phyloP scores from a whole-genome alignment of 2,797 vertebrate species.

The Chelonia mydas region DNA sequence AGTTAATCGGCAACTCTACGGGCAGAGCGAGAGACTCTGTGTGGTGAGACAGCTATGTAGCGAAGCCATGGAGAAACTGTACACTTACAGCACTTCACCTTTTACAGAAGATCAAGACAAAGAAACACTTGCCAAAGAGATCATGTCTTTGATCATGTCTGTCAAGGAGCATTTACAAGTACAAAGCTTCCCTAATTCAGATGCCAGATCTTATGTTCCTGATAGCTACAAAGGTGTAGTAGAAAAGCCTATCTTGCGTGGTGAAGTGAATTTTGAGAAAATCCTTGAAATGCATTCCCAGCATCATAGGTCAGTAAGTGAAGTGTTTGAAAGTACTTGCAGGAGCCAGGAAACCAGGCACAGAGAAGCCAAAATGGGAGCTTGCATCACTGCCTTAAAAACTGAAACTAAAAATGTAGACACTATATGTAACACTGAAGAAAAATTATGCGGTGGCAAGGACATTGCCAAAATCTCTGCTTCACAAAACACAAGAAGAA shows the following conservation, averaged over 20 bases:
- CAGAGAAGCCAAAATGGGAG: slow-evolving; percentile 4
- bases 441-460: background rate
- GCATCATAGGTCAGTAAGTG: slow-evolving; percentile 87
- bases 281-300: slow-evolving; percentile 85
- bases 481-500: background rate
- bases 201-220: slow-evolving; percentile 88
- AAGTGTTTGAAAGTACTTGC: slow-evolving; percentile 78
- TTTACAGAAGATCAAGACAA: slow-evolving; percentile 72
- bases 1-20: slow-evolving; percentile 82
- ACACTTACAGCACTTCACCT: slow-evolving; percentile 74
- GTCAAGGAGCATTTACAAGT: slow-evolving; percentile 83
- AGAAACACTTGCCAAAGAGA: slow-evolving; percentile 79
- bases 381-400: slow-evolving; percentile 88
- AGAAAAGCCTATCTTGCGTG: slow-evolving; percentile 68
- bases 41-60: slow-evolving; percentile 79
- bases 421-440: slow-evolving; percentile 69
- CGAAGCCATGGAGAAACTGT: slow-evolving; percentile 83
- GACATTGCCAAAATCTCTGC: background rate
- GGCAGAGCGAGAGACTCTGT: slow-evolving; percentile 31
- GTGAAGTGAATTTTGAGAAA: slow-evolving; percentile 79
- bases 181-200: slow-evolving; percentile 82
- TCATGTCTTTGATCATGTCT: slow-evolving; percentile 82
- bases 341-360: slow-evolving; percentile 13
- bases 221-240: slow-evolving; percentile 81
- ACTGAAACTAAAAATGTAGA: slow-evolving; percentile 81